A percentile compares a stretch with the other conserved stretches of the same genome.
Conservation (phyloP, 2,113 vertebrate species). For the Hippopotamus amphibius region DNA sequence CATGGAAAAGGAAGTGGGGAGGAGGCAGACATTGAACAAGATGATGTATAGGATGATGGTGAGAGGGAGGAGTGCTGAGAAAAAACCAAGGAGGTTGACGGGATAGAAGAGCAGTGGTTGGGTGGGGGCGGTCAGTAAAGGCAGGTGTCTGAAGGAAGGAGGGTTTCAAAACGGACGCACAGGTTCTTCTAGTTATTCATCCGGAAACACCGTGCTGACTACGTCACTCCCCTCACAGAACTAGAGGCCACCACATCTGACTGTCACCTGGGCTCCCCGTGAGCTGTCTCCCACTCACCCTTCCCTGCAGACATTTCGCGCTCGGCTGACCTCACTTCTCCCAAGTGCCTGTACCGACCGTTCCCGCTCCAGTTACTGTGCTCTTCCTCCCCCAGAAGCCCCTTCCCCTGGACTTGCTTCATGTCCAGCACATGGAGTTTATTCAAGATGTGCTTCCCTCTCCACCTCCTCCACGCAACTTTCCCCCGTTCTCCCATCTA, state of each 20-base stretch:
- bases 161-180: neutral
- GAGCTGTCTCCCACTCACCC: fast-evolving
- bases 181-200: neutral
- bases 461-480: neutral
- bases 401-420: neutral
- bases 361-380: neutral
- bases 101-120: fast-evolving
- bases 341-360: neutral
- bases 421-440: neutral
- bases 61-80: neutral
- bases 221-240: neutral
- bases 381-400: fast-evolving
- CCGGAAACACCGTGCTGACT: neutral
- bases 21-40: neutral
- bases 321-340: neutral
- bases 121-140: neutral
- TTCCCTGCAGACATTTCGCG: fast-evolving
- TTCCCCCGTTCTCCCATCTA: neutral
- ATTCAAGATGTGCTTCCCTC: neutral
- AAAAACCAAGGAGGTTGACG: too few species aligned
- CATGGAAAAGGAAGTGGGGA: neutral
- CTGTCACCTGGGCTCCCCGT: fast-evolving
- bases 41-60: neutral
- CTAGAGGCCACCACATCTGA: fast-evolving
- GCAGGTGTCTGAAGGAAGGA: neutral